These are phyloP conservation scores for Pangasius mekongensis DNA, from an alignment of 2,797 vertebrate genomes.

Conservation along the genomic window DNA sequence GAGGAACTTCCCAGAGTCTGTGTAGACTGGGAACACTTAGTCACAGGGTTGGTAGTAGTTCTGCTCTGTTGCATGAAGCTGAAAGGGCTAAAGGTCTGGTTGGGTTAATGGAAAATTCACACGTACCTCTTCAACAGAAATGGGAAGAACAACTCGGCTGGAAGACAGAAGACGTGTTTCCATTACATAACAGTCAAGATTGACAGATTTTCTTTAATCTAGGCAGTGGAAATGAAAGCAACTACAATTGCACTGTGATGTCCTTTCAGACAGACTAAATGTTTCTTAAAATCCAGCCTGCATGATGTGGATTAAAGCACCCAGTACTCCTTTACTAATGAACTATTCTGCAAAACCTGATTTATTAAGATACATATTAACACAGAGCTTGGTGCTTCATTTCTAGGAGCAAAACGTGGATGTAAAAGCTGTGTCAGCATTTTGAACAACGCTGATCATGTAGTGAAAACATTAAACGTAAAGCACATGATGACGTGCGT, in stretches of 20 bases:
- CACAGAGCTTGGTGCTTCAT: neutral
- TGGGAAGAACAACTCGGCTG: slow-evolving; percentile 91
- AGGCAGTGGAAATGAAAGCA: neutral
- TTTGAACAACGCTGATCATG: neutral
- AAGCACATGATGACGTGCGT: neutral
- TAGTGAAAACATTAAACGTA: neutral
- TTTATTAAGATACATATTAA: neutral
- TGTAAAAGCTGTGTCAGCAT: neutral
- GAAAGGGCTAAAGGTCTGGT: slow-evolving; percentile 2
- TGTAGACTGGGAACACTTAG: neutral
- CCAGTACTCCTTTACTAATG: neutral
- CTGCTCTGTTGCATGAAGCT: neutral
- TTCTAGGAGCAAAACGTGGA: neutral
- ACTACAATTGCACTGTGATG: neutral
- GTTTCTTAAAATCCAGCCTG: neutral
- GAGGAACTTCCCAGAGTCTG: neutral
- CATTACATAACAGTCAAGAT: neutral
- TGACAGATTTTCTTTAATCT: neutral
- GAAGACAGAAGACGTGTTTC: slow-evolving; percentile 61
- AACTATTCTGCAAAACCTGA: neutral
- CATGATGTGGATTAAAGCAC: neutral
- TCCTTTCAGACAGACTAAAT: neutral
- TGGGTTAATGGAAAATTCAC: neutral
- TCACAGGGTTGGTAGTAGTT: neutral
- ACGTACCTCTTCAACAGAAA: slow-evolving; percentile 97